Evolutionary conservation across 2,888 invertebrate species (phyloP), one percentile per base, ranked within the genome.

Genomic region (Callyntrura guangdongensis): DNA sequence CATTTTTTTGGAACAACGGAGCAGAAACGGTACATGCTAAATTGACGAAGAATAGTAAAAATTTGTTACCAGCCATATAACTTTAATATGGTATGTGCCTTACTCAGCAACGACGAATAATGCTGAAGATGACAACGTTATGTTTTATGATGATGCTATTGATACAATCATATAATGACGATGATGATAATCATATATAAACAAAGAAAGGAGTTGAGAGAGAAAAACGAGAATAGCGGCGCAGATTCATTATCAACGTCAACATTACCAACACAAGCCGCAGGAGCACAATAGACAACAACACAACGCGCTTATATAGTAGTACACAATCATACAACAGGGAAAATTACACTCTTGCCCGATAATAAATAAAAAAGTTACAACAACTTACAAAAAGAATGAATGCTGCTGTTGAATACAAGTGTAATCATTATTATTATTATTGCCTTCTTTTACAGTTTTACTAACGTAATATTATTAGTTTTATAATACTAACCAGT

Each of bases 71-170:
- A 12, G 74, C 49, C 49, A 74, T 74, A 49, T 74, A 49, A 49
- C 74, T 49, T 74, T 22, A 11, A 74, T 74, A 6, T 36, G 36
- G 36, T 36, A 36, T 36, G 87, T 87, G 87, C 87, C 47, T 79
- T 87, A 81, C 87, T 81, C 77, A 61, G 87, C 47, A 67, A 81
- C 49, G 64, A 81, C 36, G 81, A 81, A 56, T 74, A 49, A 74
- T 74, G 47, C 17, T 72, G 72, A 67, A 11, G 61, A 64, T 67
- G 36, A 67, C 3, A 27, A 67, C 27, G 12, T 12, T 27, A 1
- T 67, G 59, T 17, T 59, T 17, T 69, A 59, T 59, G 53, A 77
- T 64, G 77, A 61, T 85, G 49, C 45, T 17, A 47, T 17, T 36
- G 49, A 61, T 64, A 81, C 25, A 47, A 61, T 77, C 83, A 83